Evolutionary conservation across 2,797 vertebrate genomes (phyloP).

Genomic region (Nannoperca australis): DNA sequence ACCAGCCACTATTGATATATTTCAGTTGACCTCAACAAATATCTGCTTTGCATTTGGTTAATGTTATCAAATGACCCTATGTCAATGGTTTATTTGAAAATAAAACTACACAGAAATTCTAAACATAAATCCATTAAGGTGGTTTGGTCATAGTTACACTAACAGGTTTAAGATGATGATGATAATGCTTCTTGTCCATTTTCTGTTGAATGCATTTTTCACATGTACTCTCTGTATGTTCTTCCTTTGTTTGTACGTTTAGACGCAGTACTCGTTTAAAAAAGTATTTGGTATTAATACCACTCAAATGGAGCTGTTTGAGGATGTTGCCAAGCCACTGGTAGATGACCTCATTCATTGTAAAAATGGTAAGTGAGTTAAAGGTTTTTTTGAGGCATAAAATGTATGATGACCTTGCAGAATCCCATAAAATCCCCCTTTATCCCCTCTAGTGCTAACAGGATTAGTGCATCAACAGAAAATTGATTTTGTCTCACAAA

Average conservation of each 20-base stretch:
- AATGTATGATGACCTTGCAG: neutral
- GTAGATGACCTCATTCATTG: constrained; percentile 94
- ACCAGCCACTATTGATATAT: neutral
- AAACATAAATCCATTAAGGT: neutral
- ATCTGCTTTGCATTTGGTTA: neutral
- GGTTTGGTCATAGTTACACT: neutral
- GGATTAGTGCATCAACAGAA: neutral
- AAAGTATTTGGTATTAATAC: constrained; percentile 93
- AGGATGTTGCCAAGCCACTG: constrained; percentile 91
- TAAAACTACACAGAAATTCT: neutral
- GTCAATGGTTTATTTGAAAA: neutral
- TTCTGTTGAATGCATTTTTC: neutral
- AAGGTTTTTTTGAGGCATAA: neutral
- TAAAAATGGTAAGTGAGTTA: constrained; percentile 90
- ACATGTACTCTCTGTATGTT: neutral
- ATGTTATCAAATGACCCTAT: neutral
- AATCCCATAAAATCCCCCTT: neutral
- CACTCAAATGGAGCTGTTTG: constrained; percentile 91
- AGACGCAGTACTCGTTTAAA: constrained; percentile 97
- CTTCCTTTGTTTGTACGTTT: constrained; percentile 28
- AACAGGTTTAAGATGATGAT: neutral
- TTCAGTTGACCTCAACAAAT: neutral
- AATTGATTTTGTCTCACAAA: neutral
- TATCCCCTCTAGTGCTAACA: neutral
- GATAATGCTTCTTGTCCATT: neutral